Percentiles rank a stretch among this genome's conserved stretches.
phyloP scores from a whole-genome alignment of 2,113 vertebrate species.

The Tupaia tana region DNA sequence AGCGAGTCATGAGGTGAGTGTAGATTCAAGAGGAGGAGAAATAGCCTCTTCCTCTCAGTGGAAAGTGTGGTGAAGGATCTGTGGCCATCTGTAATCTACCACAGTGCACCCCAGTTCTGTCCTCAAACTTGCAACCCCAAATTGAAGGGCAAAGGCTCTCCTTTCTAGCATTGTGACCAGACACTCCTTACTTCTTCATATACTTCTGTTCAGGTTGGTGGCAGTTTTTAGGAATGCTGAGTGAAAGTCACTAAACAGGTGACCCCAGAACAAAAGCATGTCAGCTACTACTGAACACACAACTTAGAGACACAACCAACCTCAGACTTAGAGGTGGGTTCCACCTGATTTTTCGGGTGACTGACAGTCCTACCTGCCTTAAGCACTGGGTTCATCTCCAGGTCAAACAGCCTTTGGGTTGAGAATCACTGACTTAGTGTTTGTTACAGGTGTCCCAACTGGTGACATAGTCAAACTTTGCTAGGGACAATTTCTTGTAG shows the following conservation, averaged over 20 bases:
- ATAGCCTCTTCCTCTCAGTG: not conserved
- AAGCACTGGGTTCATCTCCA: not conserved
- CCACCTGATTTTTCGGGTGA: conserved; percentile 93
- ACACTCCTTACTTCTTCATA: conserved; percentile 84
- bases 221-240: conserved; percentile 91
- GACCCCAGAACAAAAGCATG: conserved; percentile 92
- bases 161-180: conserved; percentile 87
- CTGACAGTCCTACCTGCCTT: conserved; percentile 91
- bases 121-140: conserved; percentile 92
- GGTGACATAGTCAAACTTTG: not conserved
- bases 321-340: conserved; percentile 88
- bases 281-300: conserved; percentile 86
- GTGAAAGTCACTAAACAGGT: conserved; percentile 85
- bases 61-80: not conserved
- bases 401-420: not conserved
- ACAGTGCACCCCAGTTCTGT: conserved; percentile 80
- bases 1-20: not conserved
- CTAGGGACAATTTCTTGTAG: not conserved
- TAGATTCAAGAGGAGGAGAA: not conserved
- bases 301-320: conserved; percentile 72
- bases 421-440: not conserved
- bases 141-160: conserved; percentile 87
- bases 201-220: conserved; percentile 87
- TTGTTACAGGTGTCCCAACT: not conserved
- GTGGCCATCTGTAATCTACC: not conserved